phyloP scores from a whole-genome alignment of 1,140 invertebrate genomes.

The Macrosteles quadrilineatus region DNA sequence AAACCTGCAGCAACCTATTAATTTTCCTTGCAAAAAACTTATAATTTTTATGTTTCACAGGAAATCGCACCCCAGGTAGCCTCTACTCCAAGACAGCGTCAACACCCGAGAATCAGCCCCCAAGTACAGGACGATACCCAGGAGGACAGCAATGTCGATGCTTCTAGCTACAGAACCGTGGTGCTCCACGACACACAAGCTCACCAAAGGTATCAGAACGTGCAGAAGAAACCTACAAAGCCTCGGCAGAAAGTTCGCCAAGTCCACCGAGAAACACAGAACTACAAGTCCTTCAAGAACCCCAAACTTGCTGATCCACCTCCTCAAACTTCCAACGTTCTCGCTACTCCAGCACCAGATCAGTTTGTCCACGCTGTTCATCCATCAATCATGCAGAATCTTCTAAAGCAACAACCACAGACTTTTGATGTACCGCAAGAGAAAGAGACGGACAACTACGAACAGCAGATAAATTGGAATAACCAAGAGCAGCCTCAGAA shows the following conservation, averaged over 20 bases:
- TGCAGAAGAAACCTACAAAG: not conserved
- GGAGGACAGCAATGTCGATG: not conserved
- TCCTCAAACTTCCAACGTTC: not conserved
- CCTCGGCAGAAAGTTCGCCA: not conserved
- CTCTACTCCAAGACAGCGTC: too few species aligned
- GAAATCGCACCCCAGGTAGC: too few species aligned
- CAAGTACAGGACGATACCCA: not conserved
- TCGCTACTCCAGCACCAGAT: not conserved
- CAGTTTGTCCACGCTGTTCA: constrained; percentile 8
- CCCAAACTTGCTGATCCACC: not conserved
- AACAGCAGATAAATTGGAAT: not conserved
- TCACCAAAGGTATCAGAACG: not conserved
- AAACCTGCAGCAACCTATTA: too few species aligned
- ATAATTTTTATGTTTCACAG: too few species aligned
- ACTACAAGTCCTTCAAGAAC: not conserved
- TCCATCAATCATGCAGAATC: constrained; percentile 26
- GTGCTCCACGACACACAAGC: not conserved
- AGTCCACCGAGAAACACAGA: not conserved
- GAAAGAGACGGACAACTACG: not conserved
- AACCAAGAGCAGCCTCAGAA: not conserved
- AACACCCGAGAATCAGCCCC: not conserved
- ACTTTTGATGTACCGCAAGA: constrained; percentile 16
- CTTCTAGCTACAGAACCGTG: not conserved
- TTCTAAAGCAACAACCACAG: constrained; percentile 22
- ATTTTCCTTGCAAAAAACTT: too few species aligned